Evolutionary conservation across 2,797 vertebrate species (phyloP).

Genomic region (Hirundo rustica): DNA sequence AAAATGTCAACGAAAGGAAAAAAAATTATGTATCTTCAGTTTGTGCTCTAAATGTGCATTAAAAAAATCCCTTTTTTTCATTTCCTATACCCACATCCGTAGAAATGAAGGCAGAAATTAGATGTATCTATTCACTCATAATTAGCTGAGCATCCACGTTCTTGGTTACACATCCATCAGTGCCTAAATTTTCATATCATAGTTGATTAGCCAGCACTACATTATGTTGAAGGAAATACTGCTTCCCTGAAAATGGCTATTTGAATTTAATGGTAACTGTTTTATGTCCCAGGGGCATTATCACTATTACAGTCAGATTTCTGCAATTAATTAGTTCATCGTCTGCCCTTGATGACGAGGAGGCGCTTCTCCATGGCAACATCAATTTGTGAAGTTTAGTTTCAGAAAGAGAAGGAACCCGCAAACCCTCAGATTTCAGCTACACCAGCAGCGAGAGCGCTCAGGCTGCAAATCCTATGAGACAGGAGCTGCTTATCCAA

Average conservation of each 20-base stretch:
- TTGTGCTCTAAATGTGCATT: not conserved
- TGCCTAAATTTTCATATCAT: not conserved
- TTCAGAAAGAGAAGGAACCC: not conserved
- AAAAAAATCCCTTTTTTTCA: not conserved
- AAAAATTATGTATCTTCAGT: not conserved
- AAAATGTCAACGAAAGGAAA: not conserved
- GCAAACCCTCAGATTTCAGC: not conserved
- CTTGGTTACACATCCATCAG: not conserved
- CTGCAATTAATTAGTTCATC: slow-evolving; percentile 30
- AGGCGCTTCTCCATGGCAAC: slow-evolving; percentile 47
- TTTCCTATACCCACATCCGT: not conserved
- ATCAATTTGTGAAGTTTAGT: not conserved
- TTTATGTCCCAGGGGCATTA: not conserved
- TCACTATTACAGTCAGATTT: not conserved
- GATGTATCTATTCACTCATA: not conserved
- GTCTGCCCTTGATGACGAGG: not conserved
- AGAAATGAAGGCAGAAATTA: not conserved
- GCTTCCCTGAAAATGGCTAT: not conserved
- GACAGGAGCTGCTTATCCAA: not conserved
- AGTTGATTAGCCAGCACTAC: not conserved
- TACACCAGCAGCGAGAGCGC: not conserved
- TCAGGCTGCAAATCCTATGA: not conserved
- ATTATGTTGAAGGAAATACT: not conserved
- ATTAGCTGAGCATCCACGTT: not conserved
- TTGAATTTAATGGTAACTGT: not conserved